Conservation (phyloP, 2,888 invertebrate genomes). For the Hypolimnas misippus region DNA sequence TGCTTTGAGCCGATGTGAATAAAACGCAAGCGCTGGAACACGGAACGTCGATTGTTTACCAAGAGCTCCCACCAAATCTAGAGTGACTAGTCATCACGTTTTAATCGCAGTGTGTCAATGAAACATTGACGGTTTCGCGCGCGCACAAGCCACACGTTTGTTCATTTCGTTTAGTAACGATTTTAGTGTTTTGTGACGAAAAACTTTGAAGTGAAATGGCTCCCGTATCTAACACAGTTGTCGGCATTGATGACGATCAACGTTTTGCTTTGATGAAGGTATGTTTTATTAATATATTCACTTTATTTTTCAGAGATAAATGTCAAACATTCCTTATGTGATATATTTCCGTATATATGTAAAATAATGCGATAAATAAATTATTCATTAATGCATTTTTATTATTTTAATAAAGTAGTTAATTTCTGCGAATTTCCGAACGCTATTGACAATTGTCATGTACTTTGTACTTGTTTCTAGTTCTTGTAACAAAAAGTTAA, state of each 20-base stretch:
- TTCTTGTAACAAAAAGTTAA: too few species aligned
- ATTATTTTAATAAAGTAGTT: too few species aligned
- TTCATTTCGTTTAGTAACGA: not conserved
- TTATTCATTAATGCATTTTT: too few species aligned
- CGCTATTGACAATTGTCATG: too few species aligned
- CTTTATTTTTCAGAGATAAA: not conserved
- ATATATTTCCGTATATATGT: not conserved
- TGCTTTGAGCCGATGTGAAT: constrained; percentile 10
- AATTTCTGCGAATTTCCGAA: too few species aligned
- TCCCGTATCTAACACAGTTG: constrained; percentile 69
- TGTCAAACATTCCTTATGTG: not conserved
- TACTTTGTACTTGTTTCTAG: too few species aligned
- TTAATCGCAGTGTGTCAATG: constrained; percentile 8
- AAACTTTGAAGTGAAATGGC: constrained; percentile 51
- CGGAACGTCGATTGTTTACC: constrained; percentile 16
- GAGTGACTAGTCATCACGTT: constrained; percentile 2
- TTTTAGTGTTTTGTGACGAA: constrained; percentile 17
- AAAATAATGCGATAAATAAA: not conserved
- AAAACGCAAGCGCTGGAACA: constrained; percentile 29
- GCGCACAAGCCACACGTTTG: constrained; percentile 23
- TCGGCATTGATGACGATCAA: constrained; percentile 88
- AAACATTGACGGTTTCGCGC: constrained; percentile 26
- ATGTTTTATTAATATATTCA: constrained; percentile 46
- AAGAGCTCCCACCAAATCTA: constrained; percentile 15
- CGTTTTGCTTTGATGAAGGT: constrained; percentile 92